Evolutionary conservation across 64 coral and sea anemone species (phyloP).

Genomic region (Dendrophyllia cribrosa): DNA sequence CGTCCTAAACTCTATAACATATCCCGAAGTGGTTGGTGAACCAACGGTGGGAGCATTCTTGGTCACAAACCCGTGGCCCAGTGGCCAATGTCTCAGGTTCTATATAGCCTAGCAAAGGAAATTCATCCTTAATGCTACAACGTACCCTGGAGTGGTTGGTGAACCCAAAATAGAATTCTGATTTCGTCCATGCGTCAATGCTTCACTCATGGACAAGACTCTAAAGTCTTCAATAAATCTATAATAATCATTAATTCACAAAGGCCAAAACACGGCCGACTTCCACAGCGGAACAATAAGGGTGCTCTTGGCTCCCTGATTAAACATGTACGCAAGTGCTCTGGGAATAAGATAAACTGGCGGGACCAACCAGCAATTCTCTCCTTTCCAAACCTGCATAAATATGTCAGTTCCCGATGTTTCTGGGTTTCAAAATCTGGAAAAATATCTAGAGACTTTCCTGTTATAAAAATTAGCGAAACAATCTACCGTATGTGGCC

Average conservation of each 20-base stretch:
- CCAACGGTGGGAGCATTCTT: background rate
- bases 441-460: background rate
- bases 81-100: background rate
- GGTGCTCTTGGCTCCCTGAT: slow-evolving; percentile 1
- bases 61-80: background rate
- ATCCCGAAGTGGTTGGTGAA: background rate
- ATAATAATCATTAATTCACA: slow-evolving; percentile 15
- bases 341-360: slow-evolving; percentile 5
- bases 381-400: background rate
- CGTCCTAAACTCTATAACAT: background rate
- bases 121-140: background rate
- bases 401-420: background rate
- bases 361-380: slow-evolving; percentile 44
- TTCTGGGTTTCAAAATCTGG: slow-evolving; percentile 2
- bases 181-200: background rate
- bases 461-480: background rate
- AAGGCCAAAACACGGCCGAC: slow-evolving; percentile 59
- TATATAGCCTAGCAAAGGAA: background rate
- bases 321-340: background rate
- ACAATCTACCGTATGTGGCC: background rate
- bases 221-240: background rate
- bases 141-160: background rate
- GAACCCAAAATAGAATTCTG: background rate
- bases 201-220: background rate
- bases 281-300: slow-evolving; percentile 49